Percentiles rank a stretch among this genome's conserved stretches.
phyloP scores from a whole-genome alignment of 2,888 invertebrate genomes.

The Calameuta pallipes region DNA sequence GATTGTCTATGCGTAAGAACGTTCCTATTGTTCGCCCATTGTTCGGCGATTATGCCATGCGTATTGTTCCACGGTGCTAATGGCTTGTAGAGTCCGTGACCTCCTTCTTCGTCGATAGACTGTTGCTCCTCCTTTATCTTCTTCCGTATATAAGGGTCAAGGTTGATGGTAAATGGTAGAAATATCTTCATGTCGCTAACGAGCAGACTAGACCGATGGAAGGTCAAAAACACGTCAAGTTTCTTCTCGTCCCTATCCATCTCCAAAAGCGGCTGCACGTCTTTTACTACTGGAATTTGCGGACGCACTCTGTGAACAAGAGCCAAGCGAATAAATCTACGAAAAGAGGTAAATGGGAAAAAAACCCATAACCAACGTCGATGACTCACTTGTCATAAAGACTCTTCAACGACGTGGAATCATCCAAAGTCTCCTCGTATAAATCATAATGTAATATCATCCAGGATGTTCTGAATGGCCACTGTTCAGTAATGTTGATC shows the following conservation, averaged over 20 bases:
- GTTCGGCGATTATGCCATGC: constrained; percentile 36
- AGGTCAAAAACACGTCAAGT: constrained; percentile 90
- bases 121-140: constrained; percentile 91
- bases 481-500: constrained; percentile 99
- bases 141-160: constrained; percentile 98
- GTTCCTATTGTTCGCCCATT: constrained; percentile 36
- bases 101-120: constrained; percentile 71
- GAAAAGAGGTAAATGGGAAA: not conserved
- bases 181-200: constrained; percentile 94
- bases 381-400: constrained; percentile 90
- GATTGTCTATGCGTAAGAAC: constrained; percentile 33
- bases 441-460: constrained; percentile 94
- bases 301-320: constrained; percentile 77
- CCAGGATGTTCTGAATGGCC: constrained; percentile 98
- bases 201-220: constrained; percentile 86
- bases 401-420: constrained; percentile 85
- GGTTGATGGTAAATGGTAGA: constrained; percentile 96
- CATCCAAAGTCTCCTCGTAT: constrained; percentile 88
- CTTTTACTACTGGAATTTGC: constrained; percentile 84
- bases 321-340: constrained; percentile 10
- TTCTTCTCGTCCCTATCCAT: constrained; percentile 95
- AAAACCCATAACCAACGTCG: not conserved
- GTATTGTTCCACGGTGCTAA: constrained; percentile 47
- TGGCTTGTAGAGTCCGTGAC: constrained; percentile 43
- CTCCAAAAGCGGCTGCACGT: constrained; percentile 89